phyloP scores from a whole-genome alignment of 2,113 vertebrate species.

The Sterrhoptilus dennistouni region DNA sequence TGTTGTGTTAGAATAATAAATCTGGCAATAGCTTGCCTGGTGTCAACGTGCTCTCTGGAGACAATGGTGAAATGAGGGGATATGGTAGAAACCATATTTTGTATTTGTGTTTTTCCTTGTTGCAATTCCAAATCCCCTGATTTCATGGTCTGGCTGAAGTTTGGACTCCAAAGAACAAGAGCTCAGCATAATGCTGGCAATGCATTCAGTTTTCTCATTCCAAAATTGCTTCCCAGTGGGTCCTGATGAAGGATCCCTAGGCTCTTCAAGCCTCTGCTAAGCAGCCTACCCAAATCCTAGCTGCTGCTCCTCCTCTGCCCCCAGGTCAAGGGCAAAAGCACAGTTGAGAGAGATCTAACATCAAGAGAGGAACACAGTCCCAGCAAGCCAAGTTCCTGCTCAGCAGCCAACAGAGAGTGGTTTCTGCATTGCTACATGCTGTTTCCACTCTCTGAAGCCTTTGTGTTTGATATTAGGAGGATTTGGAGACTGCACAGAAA shows the following conservation, averaged over 20 bases:
- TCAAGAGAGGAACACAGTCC: neutral
- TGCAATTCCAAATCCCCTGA: conserved; percentile 17
- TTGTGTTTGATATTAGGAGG: conserved; percentile 33
- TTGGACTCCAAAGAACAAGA: neutral
- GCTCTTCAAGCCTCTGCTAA: conserved; percentile 8
- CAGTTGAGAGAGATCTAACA: neutral
- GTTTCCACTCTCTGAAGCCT: conserved; percentile 20
- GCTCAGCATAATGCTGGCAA: conserved; percentile 17
- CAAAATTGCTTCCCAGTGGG: neutral
- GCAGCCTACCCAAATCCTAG: neutral
- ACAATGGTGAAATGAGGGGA: conserved; percentile 26
- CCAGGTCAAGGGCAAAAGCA: neutral
- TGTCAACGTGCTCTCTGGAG: neutral
- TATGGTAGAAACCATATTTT: conserved; percentile 7
- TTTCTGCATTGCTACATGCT: neutral
- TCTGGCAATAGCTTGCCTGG: neutral
- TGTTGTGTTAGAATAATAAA: neutral
- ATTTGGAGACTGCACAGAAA: conserved; percentile 41
- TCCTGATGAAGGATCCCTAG: neutral
- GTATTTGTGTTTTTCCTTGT: conserved; percentile 43
- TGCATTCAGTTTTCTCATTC: conserved; percentile 9
- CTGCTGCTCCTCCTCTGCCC: neutral
- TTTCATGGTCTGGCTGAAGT: conserved; percentile 8
- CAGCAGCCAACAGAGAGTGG: neutral
- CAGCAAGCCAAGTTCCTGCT: neutral